Evolutionary conservation across 92 coral and sea anemone genomes (phyloP).

Genomic region (Porites evermanni): DNA sequence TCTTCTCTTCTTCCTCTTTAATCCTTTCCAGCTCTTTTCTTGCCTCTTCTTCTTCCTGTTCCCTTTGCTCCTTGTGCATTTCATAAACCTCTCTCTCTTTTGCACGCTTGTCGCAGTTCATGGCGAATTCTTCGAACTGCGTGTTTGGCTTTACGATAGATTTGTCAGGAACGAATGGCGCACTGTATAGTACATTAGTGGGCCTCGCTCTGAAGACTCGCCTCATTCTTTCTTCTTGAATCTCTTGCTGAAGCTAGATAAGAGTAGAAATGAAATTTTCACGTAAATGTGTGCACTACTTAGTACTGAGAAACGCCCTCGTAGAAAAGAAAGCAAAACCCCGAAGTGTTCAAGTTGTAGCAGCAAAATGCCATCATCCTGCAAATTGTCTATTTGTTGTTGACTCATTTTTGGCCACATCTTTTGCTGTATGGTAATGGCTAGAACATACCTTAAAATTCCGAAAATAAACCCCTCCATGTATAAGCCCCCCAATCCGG

Average conservation of each 20-base stretch:
- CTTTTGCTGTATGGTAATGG: no score
- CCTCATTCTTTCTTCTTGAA: conserved; percentile 75
- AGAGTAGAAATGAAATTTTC: neutral
- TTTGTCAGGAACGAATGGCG: conserved; percentile 92
- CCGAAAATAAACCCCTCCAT: no score
- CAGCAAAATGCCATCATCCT: no score
- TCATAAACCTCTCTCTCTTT: conserved; percentile 86
- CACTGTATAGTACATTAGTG: conserved; percentile 78
- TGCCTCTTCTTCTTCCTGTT: conserved; percentile 64
- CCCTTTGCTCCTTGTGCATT: conserved; percentile 78
- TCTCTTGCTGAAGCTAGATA: conserved; percentile 82
- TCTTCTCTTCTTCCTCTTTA: conserved; percentile 82
- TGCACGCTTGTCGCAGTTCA: conserved; percentile 86
- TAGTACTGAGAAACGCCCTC: no score
- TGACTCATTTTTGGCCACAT: no score
- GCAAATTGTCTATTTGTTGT: no score
- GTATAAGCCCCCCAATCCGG: no score
- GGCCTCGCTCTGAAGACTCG: conserved; percentile 86
- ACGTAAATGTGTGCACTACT: no score
- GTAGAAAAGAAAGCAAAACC: no score
- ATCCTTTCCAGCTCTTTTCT: conserved; percentile 72
- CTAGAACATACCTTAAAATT: no score
- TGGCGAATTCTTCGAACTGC: conserved; percentile 81
- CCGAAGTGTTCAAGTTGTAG: no score
- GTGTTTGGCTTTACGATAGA: conserved; percentile 80